These are phyloP conservation scores for Lota lota DNA, from an alignment of 2,113 vertebrate species.

Conservation along the genomic window DNA sequence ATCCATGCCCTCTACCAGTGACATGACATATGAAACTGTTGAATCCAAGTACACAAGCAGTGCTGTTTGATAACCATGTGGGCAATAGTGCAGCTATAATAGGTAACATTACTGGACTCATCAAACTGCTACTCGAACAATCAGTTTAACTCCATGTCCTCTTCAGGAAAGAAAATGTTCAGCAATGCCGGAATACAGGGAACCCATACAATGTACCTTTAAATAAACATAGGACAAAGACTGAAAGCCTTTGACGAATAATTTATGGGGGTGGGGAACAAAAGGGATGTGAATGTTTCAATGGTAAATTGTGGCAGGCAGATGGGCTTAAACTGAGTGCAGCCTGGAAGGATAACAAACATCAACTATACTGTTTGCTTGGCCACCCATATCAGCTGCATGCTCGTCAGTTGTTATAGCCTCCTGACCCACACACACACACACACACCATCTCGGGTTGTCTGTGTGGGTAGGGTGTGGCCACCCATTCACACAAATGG, in stretches of 20 bases:
- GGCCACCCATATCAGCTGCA: constrained; percentile 31
- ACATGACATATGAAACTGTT: too few species aligned
- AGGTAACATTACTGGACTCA: too few species aligned
- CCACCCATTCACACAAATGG: constrained; percentile 45
- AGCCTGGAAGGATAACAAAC: constrained; percentile 8
- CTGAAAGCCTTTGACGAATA: not conserved
- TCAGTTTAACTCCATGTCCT: too few species aligned
- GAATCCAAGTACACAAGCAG: too few species aligned
- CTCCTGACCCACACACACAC: not conserved
- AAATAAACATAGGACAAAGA: constrained; percentile 16
- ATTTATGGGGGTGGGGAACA: constrained; percentile 13
- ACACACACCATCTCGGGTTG: not conserved
- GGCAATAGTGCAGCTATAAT: too few species aligned
- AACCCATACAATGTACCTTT: constrained; percentile 4
- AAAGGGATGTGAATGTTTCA: constrained; percentile 29
- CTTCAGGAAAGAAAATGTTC: too few species aligned
- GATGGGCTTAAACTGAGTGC: constrained; percentile 17
- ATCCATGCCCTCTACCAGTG: too few species aligned
- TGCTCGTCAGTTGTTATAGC: constrained; percentile 36
- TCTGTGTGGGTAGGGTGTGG: constrained; percentile 53
- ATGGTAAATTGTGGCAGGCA: constrained; percentile 35
- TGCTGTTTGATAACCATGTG: too few species aligned
- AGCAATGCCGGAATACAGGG: too few species aligned
- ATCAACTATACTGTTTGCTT: constrained; percentile 26
- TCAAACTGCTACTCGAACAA: too few species aligned